A percentile compares a stretch with the other conserved stretches of the same genome.
These are phyloP conservation scores for Drosophila bifasciata DNA, from an alignment of 1,140 invertebrate genomes.

Conservation along the genomic window DNA sequence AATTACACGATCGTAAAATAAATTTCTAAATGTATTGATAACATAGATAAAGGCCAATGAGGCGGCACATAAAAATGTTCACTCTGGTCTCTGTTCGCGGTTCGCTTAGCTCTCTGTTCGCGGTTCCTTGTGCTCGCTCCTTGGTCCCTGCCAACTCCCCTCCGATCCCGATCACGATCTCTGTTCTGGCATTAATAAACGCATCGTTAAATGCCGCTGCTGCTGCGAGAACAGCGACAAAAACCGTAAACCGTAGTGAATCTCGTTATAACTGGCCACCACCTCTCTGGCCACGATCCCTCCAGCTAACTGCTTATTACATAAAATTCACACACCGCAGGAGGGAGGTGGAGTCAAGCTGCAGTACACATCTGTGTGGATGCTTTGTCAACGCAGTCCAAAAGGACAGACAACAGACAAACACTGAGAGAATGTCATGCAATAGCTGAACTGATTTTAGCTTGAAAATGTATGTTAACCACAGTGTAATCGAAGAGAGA, in stretches of 20 bases:
- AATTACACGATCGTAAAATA: constrained; percentile 74
- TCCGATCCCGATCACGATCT: constrained; percentile 36
- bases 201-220: constrained; percentile 65
- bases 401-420: background rate
- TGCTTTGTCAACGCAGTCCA: constrained; percentile 41
- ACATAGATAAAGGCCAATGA: constrained; percentile 69
- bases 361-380: constrained; percentile 1
- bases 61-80: constrained; percentile 45
- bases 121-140: background rate
- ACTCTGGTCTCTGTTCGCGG: background rate
- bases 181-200: constrained; percentile 68
- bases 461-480: too few species aligned
- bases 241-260: constrained; percentile 2
- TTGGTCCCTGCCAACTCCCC: too few species aligned
- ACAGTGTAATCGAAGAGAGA: constrained; percentile 13
- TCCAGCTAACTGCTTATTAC: constrained; percentile 55
- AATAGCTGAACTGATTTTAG: background rate
- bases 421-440: constrained; percentile 1
- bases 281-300: constrained; percentile 4
- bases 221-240: constrained; percentile 9
- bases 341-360: constrained; percentile 56
- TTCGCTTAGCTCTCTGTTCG: constrained; percentile 1
- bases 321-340: constrained; percentile 63
- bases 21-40: constrained; percentile 70
- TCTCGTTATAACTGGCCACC: constrained; percentile 64